Evolutionary conservation across 2,797 vertebrate species (phyloP).

Genomic region (Philypnodon macrostomus): DNA sequence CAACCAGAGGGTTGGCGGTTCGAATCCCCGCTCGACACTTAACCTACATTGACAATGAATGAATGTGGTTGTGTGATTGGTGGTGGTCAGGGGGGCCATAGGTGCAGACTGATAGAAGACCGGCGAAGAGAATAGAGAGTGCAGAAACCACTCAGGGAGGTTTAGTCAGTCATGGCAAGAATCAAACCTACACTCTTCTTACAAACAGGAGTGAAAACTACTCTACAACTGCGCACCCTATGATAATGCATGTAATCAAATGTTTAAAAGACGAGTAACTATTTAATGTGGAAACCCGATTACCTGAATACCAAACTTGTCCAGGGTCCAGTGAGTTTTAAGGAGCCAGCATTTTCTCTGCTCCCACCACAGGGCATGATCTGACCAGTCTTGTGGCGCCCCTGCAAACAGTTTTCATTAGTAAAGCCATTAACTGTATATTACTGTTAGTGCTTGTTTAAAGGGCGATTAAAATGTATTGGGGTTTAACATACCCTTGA

Average conservation of each 20-base stretch:
- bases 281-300: neutral
- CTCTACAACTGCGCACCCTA: neutral
- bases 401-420: constrained; percentile 65
- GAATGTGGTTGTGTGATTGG: too few species aligned
- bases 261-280: neutral
- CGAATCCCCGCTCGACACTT: too few species aligned
- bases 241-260: too few species aligned
- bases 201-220: too few species aligned
- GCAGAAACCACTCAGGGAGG: too few species aligned
- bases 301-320: constrained; percentile 89
- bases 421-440: neutral
- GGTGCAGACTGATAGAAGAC: too few species aligned
- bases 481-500: constrained; percentile 11
- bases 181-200: too few species aligned
- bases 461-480: neutral
- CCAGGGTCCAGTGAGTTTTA: constrained; percentile 96
- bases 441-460: constrained; percentile 3
- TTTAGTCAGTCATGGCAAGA: too few species aligned
- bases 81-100: too few species aligned
- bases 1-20: too few species aligned
- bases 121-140: too few species aligned
- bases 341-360: constrained; percentile 93
- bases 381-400: constrained; percentile 90
- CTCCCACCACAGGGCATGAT: constrained; percentile 97
- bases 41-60: too few species aligned